Evolutionary conservation across 2,888 invertebrate genomes (phyloP), one percentile per base, ranked within the genome.

Genomic region (Perithous albicinctus): DNA sequence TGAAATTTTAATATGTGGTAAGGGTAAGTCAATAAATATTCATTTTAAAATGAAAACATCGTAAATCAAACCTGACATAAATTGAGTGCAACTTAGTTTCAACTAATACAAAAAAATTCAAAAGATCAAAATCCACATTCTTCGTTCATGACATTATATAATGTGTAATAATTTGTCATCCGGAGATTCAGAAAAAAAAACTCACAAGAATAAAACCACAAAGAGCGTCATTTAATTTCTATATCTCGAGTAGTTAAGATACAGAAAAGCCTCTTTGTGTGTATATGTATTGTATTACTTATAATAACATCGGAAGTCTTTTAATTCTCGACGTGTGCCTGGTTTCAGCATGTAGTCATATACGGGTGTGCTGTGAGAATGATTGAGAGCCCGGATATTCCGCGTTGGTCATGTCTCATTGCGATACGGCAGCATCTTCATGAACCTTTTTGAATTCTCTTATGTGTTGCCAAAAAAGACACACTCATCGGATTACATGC

Each of bases 331-430:
- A 8, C n/a, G 12, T 23, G 15, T 15, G 41, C 8, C 26, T 23
- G 15, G 23, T 43, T 46, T 26, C 20, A 20, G 1, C 38, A 23
- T 4, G 35, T n/a, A 41, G n/a, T 10, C 12, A 32, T 18, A 18
- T 35, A 15, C 64, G 41, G 8, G 41, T 29, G 26, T 15, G 26
- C 43, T 8, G n/a, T n/a, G 26, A 43, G 64, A 8, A 43, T 64
- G 64, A 64, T 64, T 26, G 64, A 64, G 43, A 64, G 64, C 43
- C 64, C 64, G 64, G 64, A 64, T 43, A 64, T 64, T 43, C 46
- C 15, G 43, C 64, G 64, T 26, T n/a, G 43, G 41, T 64, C 43
- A 15, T 43, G 64, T 23, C 64, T 26, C 64, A 26, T 26, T 64
- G 43, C 26, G 43, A 26, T 43, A 43, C 64, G 41, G 8, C 43